A percentile compares a stretch with the other conserved stretches of the same genome.
phyloP scores from a whole-genome alignment of 2,113 vertebrate genomes.

The Leucoraja erinaceus region DNA sequence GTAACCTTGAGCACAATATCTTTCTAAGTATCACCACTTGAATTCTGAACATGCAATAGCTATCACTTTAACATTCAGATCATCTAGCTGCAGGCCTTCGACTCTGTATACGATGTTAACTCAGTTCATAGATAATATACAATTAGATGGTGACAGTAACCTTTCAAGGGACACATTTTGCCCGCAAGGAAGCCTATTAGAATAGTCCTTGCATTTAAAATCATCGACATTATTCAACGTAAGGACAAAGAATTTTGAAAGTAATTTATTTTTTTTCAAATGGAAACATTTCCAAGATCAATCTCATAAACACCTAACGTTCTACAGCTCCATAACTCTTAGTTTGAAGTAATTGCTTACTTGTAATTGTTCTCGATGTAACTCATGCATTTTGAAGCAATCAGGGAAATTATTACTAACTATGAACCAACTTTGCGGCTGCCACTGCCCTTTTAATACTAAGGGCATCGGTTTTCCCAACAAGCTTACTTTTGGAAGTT shows the following conservation, averaged over 20 bases:
- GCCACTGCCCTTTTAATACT: too few relatives aligned
- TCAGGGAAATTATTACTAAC: neutral
- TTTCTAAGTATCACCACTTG: neutral
- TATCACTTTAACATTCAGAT: slow-evolving; percentile 35
- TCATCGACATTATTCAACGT: slow-evolving; percentile 9
- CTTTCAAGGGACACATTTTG: neutral
- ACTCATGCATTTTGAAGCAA: neutral
- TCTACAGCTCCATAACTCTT: neutral
- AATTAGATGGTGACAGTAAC: slow-evolving; percentile 19
- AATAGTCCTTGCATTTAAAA: slow-evolving; percentile 23
- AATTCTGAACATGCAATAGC: slow-evolving; percentile 34
- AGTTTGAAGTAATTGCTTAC: neutral
- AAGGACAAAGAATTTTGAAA: neutral
- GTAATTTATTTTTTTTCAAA: neutral
- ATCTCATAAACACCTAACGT: neutral
- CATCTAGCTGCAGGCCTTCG: slow-evolving; percentile 12
- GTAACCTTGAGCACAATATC: slow-evolving; percentile 24
- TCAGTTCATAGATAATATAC: slow-evolving; percentile 27
- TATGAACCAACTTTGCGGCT: too few relatives aligned
- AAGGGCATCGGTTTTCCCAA: too few relatives aligned
- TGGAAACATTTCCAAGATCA: slow-evolving; percentile 18
- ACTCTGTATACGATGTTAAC: slow-evolving; percentile 20
- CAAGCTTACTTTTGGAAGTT: too few relatives aligned
- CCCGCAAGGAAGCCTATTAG: slow-evolving; percentile 7
- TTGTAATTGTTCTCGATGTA: neutral